These are phyloP conservation scores for Clepsis dumicolana DNA, from an alignment of 2,888 invertebrate genomes.

Conservation along the genomic window DNA sequence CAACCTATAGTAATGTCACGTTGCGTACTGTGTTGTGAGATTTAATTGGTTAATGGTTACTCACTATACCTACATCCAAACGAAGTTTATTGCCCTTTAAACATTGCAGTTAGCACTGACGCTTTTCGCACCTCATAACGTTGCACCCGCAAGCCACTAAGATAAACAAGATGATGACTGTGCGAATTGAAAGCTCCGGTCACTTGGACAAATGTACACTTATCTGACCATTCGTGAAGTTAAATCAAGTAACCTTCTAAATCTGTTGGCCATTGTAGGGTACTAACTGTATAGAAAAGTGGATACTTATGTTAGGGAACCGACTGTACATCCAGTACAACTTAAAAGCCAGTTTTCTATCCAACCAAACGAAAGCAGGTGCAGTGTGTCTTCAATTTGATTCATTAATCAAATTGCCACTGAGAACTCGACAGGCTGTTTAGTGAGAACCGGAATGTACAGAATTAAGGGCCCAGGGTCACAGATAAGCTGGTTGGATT, in stretches of 20 bases:
- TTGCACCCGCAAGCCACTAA: background rate
- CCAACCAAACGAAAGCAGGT: conserved; percentile 29
- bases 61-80: conserved; percentile 18
- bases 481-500: conserved; percentile 14
- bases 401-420: conserved; percentile 38
- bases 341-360: conserved; percentile 18
- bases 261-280: no score
- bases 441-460: conserved; percentile 19
- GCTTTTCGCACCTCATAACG: conserved; percentile 65
- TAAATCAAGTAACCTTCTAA: background rate
- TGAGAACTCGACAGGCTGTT: conserved; percentile 2
- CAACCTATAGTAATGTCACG: no score
- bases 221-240: background rate
- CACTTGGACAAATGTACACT: background rate
- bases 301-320: no score
- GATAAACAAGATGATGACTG: conserved; percentile 26
- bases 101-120: conserved; percentile 53
- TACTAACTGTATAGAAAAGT: no score
- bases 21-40: background rate
- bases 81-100: conserved; percentile 69
- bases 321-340: conserved; percentile 2
- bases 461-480: conserved; percentile 1
- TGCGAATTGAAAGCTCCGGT: conserved; percentile 25
- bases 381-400: conserved; percentile 31
- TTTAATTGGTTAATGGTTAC: background rate